These are phyloP conservation scores for Lemur catta DNA, from an alignment of 2,797 vertebrate genomes.

Conservation along the genomic window DNA sequence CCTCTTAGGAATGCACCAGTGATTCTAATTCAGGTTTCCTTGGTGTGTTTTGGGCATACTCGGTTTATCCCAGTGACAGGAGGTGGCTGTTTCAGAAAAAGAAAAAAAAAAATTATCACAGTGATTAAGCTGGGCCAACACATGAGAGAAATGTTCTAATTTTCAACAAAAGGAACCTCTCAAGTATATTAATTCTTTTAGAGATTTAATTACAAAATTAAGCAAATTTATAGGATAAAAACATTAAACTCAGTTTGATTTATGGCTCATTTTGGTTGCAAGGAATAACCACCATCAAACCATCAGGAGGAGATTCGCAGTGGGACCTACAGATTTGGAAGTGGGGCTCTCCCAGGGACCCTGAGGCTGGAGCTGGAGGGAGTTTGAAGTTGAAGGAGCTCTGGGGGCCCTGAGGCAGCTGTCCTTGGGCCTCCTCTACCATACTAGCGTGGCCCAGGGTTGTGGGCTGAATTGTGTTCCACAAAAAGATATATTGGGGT, in stretches of 20 bases:
- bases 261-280: not conserved
- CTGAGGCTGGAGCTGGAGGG: not conserved
- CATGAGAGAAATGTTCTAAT: not conserved
- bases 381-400: not conserved
- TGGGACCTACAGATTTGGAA: not conserved
- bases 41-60: not conserved
- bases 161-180: conserved; percentile 23
- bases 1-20: not conserved
- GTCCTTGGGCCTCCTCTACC: not conserved
- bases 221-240: conserved; percentile 39
- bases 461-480: not conserved
- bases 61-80: not conserved
- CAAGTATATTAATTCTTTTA: not conserved
- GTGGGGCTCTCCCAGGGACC: not conserved
- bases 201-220: conserved; percentile 45
- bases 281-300: not conserved
- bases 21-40: conserved; percentile 10
- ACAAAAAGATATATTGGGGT: not conserved
- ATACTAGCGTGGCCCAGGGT: not conserved
- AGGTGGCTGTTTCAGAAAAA: conserved; percentile 6
- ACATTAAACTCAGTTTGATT: conserved; percentile 35
- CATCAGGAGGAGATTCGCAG: not conserved
- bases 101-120: not conserved
- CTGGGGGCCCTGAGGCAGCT: not conserved
- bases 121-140: not conserved